Conservation (phyloP, 2,113 vertebrate genomes). For the Rissa tridactyla region DNA sequence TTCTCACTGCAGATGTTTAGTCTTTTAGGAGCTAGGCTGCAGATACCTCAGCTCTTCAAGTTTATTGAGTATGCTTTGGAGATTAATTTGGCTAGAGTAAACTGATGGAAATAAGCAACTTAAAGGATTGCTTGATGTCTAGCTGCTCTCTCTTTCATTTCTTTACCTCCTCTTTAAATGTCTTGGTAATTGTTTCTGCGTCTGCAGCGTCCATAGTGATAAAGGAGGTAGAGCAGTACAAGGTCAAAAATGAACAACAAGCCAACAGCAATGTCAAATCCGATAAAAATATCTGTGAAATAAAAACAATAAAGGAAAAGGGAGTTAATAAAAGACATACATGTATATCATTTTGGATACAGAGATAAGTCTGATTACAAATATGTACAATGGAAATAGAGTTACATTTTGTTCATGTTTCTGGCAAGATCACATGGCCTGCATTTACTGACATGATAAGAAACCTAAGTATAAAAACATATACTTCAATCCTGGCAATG, state of each 20-base stretch:
- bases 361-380: neutral
- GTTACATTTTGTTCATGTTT: neutral
- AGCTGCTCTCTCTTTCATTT: neutral
- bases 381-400: neutral
- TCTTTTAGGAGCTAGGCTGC: neutral
- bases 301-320: neutral
- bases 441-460: neutral
- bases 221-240: conserved; percentile 57
- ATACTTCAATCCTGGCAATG: neutral
- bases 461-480: neutral
- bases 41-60: neutral
- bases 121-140: neutral
- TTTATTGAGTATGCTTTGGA: neutral
- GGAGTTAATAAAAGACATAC: neutral
- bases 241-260: conserved; percentile 54
- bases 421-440: neutral
- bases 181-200: conserved; percentile 58
- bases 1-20: neutral
- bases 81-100: neutral
- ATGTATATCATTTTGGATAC: neutral
- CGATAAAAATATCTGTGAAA: conserved; percentile 37
- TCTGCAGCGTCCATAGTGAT: conserved; percentile 60
- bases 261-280: conserved; percentile 55
- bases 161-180: conserved; percentile 33
- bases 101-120: neutral